Base-by-base conservation (phyloP, 64 coral and sea anemone genomes). In the Montipora cactus region DNA sequence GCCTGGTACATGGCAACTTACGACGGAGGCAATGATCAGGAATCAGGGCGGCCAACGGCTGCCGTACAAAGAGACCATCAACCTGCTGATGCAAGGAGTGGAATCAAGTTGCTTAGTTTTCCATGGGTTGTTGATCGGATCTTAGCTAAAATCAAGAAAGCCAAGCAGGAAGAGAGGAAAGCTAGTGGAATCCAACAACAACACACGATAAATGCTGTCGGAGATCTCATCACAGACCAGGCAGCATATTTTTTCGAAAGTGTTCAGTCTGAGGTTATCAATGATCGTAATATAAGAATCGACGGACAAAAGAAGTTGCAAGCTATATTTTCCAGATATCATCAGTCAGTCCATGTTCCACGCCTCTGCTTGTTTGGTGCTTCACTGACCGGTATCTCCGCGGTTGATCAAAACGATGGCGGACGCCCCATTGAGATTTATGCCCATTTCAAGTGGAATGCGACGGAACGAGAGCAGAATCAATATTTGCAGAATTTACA, bases 1-100 rank as follows among this genome's bases (percentile, higher is more conserved):
- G 95, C 95, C 2, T 96, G 95, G 95, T 96, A 96, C 44, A 47
- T 75, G 67, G 80, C 59, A 49, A 96, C 95, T 2, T 96, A 96
- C 75, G 92, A 37, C 25, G 45, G 19, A 4, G 83, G 87, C 37
- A 37, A 37, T 8, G 49, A 70, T 7, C 46, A 53, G 3, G n/a
- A 18, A n/a, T 57, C n/a, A n/a, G 74, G 49, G 8, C 77, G 49
- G 8, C 77, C 72, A 22, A 12, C 69, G 4, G 28, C 12, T 57
- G 18, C 74, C 2, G 14, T 44, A 9, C 53, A 45, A 62, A 22
- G 80, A 86, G 20, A 86, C 20, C 19, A 71, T 7, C 82, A 86
- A 86, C 8, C 18, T 0, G 19, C 44, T 47, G 84, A 88, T 2
- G 25, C 16, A 13, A 59, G 76, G 19, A 67, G 25, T 45, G 62